A percentile compares a stretch with the other conserved stretches of the same genome.
Conservation (phyloP, 2,113 vertebrate genomes). For the Chaenogobius annularis region DNA sequence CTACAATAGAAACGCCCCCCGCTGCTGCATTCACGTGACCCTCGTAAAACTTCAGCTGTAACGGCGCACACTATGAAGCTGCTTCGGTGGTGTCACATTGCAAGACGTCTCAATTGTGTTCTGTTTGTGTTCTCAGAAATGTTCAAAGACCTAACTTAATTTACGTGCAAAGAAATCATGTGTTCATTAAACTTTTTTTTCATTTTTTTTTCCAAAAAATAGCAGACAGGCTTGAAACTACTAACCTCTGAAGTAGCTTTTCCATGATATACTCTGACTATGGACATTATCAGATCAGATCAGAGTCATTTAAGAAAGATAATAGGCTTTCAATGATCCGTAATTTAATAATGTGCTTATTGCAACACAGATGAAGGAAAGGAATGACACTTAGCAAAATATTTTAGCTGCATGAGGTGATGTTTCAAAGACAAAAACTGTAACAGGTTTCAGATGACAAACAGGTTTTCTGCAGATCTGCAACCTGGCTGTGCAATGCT, state of each 20-base stretch:
- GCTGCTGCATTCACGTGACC: slow-evolving; percentile 54
- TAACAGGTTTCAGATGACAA: no score
- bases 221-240: background rate
- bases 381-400: no score
- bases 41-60: slow-evolving; percentile 35
- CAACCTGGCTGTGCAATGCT: no score
- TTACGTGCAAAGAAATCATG: background rate
- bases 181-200: background rate
- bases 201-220: no score
- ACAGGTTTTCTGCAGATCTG: no score
- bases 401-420: background rate
- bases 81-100: background rate
- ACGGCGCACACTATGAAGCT: background rate
- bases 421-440: background rate
- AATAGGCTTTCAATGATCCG: background rate
- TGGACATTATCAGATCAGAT: no score
- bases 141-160: background rate
- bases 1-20: slow-evolving; percentile 60
- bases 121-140: no score
- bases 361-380: no score
- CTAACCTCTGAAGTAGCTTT: background rate
- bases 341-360: background rate
- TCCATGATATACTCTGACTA: no score
- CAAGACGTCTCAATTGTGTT: background rate
- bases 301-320: background rate